Conservation (phyloP, 1,140 invertebrate genomes). For the Drosophila truncata region DNA sequence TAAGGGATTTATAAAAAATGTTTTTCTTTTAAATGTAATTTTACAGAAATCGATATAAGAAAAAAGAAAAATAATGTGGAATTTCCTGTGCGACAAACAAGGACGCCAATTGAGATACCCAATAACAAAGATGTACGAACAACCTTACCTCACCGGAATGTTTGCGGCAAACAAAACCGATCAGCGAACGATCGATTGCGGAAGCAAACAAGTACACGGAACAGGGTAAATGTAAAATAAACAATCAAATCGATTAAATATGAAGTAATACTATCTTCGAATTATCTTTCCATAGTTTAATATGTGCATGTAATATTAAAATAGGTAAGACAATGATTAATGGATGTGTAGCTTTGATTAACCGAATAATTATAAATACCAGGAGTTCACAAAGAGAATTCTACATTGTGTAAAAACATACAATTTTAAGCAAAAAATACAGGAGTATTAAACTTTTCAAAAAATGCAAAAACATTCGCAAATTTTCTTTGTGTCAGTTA, state of each 20-base stretch:
- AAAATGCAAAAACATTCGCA: too few relatives aligned
- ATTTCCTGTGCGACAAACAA: constrained; percentile 67
- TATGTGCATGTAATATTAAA: accelerated
- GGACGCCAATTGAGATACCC: constrained; percentile 40
- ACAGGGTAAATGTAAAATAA: constrained; percentile 3
- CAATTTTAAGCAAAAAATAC: too few relatives aligned
- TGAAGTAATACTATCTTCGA: neutral
- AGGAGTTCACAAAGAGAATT: too few relatives aligned
- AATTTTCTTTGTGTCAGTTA: too few relatives aligned
- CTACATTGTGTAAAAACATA: too few relatives aligned
- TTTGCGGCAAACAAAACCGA: constrained; percentile 34
- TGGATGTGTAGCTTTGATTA: too few relatives aligned
- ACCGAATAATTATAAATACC: too few relatives aligned
- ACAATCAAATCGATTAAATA: neutral
- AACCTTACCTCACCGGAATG: constrained; percentile 16
- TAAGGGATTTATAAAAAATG: constrained; percentile 1
- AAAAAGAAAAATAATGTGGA: constrained; percentile 13
- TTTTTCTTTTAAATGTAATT: constrained; percentile 41
- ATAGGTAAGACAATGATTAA: neutral
- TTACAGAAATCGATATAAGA: constrained; percentile 38
- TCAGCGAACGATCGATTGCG: constrained; percentile 50
- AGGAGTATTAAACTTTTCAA: too few relatives aligned
- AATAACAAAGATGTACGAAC: constrained; percentile 8
- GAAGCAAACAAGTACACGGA: constrained; percentile 52
- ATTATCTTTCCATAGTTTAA: neutral